These are phyloP conservation scores for Pseudomyrmex dendroicus DNA, from an alignment of 1,140 invertebrate genomes.

Conservation along the genomic window DNA sequence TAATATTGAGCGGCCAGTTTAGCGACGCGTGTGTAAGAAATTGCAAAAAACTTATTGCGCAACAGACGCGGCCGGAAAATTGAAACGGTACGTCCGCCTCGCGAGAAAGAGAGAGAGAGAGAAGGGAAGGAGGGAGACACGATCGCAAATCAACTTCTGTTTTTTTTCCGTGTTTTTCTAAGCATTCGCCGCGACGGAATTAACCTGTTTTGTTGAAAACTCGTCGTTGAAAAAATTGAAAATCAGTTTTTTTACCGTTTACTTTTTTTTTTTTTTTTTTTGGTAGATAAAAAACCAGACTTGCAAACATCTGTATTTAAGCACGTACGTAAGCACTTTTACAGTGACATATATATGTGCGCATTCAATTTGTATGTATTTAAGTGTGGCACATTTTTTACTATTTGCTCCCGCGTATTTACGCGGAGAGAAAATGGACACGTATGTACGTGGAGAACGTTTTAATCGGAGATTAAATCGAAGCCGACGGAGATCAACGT, in stretches of 20 bases:
- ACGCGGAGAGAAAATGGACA: background rate
- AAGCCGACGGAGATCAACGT: too few species aligned
- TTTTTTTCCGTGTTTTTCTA: background rate
- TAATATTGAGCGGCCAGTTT: slow-evolving; percentile 21
- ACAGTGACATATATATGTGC: too few species aligned
- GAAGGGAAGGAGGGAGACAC: background rate
- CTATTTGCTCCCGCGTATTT: background rate
- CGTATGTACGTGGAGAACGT: background rate
- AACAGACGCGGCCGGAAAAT: slow-evolving; percentile 28
- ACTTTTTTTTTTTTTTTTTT: too few species aligned
- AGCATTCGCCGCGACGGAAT: too few species aligned
- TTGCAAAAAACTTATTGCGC: slow-evolving; percentile 60
- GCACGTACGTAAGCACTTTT: too few species aligned
- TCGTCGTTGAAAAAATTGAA: too few species aligned
- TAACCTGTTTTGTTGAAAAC: background rate
- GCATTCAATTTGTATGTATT: too few species aligned
- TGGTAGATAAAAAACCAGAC: too few species aligned
- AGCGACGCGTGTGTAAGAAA: background rate
- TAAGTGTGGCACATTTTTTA: too few species aligned
- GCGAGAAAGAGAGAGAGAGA: background rate
- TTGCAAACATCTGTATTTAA: too few species aligned
- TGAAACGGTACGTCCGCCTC: slow-evolving; percentile 10
- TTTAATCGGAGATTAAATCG: background rate
- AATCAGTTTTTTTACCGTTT: too few species aligned
- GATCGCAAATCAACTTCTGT: background rate